Conservation (phyloP, 1,140 invertebrate species). For the Nautilus pompilius region DNA sequence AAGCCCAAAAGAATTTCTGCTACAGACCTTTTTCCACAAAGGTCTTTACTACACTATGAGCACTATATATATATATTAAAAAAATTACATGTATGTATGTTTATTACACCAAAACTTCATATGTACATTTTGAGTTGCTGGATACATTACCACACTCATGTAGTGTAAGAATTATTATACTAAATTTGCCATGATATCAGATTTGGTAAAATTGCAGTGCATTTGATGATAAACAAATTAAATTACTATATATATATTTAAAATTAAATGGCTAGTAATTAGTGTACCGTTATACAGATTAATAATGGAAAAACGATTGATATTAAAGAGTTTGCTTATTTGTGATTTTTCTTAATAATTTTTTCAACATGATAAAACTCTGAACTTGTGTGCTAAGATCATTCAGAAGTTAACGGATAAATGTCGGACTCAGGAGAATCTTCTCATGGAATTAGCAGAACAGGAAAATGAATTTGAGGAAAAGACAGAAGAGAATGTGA, state of each 20-base stretch:
- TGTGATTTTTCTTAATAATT: neutral
- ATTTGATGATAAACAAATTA: neutral
- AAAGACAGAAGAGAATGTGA: conserved; percentile 36
- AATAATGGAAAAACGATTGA: neutral
- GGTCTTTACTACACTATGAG: too few relatives aligned
- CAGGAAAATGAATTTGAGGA: conserved; percentile 44
- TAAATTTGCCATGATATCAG: too few relatives aligned
- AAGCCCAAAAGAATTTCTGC: too few relatives aligned
- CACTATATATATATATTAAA: too few relatives aligned
- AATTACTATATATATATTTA: too few relatives aligned
- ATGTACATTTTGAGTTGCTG: neutral
- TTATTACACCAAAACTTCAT: neutral
- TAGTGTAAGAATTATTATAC: neutral
- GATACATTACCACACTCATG: neutral
- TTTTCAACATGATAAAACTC: neutral
- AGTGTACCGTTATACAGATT: too few relatives aligned
- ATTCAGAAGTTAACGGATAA: conserved; percentile 54
- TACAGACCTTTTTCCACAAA: too few relatives aligned
- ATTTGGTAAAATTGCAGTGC: neutral
- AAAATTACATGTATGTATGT: neutral
- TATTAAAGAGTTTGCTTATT: neutral
- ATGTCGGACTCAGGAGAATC: conserved; percentile 48
- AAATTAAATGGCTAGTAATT: too few relatives aligned
- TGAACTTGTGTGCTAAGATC: conserved; percentile 23
- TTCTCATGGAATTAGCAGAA: conserved; percentile 46